These are phyloP conservation scores for Blennius ocellaris DNA, from an alignment of 2,113 vertebrate genomes.

Conservation along the genomic window DNA sequence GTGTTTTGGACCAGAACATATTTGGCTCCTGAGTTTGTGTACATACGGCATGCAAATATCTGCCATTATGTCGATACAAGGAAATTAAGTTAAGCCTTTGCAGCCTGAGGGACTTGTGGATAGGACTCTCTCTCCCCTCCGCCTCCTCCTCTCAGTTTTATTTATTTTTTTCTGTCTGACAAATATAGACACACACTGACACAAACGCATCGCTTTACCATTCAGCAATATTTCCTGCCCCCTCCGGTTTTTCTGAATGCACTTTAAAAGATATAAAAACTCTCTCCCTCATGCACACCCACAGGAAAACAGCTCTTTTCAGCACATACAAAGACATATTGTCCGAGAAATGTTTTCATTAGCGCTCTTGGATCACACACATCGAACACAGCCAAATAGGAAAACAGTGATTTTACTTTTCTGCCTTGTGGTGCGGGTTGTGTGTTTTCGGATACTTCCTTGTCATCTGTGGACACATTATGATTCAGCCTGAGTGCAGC, in stretches of 20 bases:
- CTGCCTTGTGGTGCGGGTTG: conserved; percentile 4
- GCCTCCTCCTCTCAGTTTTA: background rate
- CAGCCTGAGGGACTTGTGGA: conserved; percentile 44
- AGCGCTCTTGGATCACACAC: conserved; percentile 46
- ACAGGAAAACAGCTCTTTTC: conserved; percentile 50
- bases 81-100: conserved; percentile 68
- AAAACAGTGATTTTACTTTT: conserved; percentile 20
- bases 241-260: conserved; percentile 73
- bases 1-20: conserved; percentile 39
- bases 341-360: conserved; percentile 60
- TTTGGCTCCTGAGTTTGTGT: conserved; percentile 59
- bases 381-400: conserved; percentile 37
- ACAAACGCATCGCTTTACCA: conserved; percentile 63
- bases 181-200: conserved; percentile 46
- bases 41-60: conserved; percentile 69
- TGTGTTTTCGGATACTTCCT: conserved; percentile 44
- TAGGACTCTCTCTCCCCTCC: conserved; percentile 35
- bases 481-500: conserved; percentile 53
- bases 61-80: conserved; percentile 55
- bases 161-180: conserved; percentile 19
- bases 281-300: conserved; percentile 21
- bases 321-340: conserved; percentile 62
- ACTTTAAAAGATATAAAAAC: conserved; percentile 68
- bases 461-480: conserved; percentile 33
- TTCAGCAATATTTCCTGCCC: conserved; percentile 77